phyloP scores from a whole-genome alignment of 2,113 vertebrate species.

The Campylorhamphus procurvoides region DNA sequence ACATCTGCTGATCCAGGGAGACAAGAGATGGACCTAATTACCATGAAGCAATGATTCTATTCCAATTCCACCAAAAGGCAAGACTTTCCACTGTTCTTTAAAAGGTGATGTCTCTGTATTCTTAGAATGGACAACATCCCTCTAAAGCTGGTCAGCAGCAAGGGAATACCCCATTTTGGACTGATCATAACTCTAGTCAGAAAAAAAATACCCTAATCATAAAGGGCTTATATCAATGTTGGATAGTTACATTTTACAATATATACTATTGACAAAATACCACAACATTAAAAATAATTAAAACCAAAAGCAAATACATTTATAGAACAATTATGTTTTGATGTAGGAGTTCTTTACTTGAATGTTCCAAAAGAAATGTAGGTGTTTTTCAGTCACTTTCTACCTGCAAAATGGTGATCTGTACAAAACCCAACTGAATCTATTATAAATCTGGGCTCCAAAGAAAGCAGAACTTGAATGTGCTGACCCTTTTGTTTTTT shows the following conservation, averaged over 20 bases:
- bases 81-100: background rate
- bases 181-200: conserved; percentile 9
- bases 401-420: conserved; percentile 18
- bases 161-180: background rate
- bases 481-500: background rate
- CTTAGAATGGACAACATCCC: background rate
- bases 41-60: background rate
- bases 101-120: background rate
- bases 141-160: conserved; percentile 4
- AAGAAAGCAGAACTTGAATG: background rate
- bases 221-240: background rate
- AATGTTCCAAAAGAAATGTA: background rate
- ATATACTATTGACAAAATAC: conserved; percentile 58
- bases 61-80: conserved; percentile 5
- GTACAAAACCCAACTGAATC: conserved; percentile 5
- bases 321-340: background rate
- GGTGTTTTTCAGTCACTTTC: conserved; percentile 18
- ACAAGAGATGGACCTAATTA: conserved; percentile 14
- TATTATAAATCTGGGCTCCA: background rate
- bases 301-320: conserved; percentile 25
- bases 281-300: conserved; percentile 54
- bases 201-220: background rate
- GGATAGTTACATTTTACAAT: conserved; percentile 52
- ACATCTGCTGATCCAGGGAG: conserved; percentile 27
- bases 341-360: background rate